phyloP scores from a whole-genome alignment of 2,113 vertebrate genomes.

The Callipepla squamata region DNA sequence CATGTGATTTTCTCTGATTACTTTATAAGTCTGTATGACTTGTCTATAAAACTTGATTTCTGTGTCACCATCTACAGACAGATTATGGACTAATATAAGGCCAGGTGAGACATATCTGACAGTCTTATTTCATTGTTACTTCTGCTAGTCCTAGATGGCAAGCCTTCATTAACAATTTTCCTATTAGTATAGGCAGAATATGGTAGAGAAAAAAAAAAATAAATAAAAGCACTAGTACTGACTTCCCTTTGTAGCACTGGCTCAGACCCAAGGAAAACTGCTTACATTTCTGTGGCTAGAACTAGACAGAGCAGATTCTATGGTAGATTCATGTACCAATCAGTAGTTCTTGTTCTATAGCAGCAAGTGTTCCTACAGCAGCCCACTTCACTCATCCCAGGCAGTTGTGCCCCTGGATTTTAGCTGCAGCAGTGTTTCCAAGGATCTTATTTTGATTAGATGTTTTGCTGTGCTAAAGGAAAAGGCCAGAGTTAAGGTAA shows the following conservation, averaged over 20 bases:
- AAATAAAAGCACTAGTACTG: not conserved
- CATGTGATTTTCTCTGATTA: not conserved
- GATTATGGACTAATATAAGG: not conserved
- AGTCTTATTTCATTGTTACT: not conserved
- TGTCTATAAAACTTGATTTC: not conserved
- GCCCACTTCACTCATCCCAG: not conserved
- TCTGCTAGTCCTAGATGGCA: not conserved
- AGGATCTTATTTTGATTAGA: not conserved
- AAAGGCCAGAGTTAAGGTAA: not conserved
- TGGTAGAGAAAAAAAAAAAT: not conserved
- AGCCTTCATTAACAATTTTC: not conserved
- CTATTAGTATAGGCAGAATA: not conserved
- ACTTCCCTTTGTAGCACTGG: not conserved
- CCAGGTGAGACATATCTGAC: not conserved
- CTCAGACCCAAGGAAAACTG: not conserved
- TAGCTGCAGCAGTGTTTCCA: not conserved
- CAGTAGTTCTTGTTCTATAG: not conserved
- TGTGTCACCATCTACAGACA: not conserved
- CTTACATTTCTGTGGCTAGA: not conserved
- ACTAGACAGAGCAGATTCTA: not conserved
- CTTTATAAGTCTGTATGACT: not conserved
- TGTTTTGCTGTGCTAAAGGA: not conserved
- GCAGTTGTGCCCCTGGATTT: not conserved
- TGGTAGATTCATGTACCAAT: not conserved
- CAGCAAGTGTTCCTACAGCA: not conserved